Base-by-base conservation (phyloP, 2,797 vertebrate species). In the Pangasius mekongensis region DNA sequence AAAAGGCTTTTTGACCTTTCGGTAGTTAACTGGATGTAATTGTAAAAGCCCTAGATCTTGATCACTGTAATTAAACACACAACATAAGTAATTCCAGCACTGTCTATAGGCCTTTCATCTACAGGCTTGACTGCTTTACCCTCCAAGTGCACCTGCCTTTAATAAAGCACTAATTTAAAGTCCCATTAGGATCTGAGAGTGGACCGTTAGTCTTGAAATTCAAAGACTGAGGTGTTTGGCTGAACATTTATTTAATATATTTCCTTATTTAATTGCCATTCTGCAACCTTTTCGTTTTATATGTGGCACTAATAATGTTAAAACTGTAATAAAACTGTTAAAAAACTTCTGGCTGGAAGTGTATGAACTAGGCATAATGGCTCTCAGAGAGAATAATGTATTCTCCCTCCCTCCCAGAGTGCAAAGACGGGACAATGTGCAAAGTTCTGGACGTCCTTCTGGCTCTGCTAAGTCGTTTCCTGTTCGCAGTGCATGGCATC, bases 401-500 rank as follows among this genome's bases (percentile, higher is more conserved):
- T 83, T 39, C 39, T 43, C 82, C 24, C 71, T 16, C 82, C 24
- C 4, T 9, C 3, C 39, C 62, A 84, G 5, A 49, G 62, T 80
- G 66, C 56, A 14, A 71, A 64, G 27, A 73, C 47, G 78, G 71
- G 82, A 86, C 81, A 10, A 96, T 96, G 95, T 95, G 94, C 86
- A 81, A 24, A 36, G 90, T 93, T 73, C 82, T 95, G 86, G 93
- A 95, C 85, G 43, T 95, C 83, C 86, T 95, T 86, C 83, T 95
- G 92, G 96, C 96, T 78, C 60, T 94, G 86, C 89, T 96, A 89
- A 97, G 96, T 64, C 96, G 96, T 87, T 90, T 95, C 90, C 92
- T 97, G 90, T 97, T 96, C 30, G 92, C 90, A 0, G 90, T 93
- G 49, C 96, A 97, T 14, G 96, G 96, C 0, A 86, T 92, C 73